Evolutionary conservation across 2,113 vertebrate species (phyloP).

Genomic region (Nycticryphes semicollaris): DNA sequence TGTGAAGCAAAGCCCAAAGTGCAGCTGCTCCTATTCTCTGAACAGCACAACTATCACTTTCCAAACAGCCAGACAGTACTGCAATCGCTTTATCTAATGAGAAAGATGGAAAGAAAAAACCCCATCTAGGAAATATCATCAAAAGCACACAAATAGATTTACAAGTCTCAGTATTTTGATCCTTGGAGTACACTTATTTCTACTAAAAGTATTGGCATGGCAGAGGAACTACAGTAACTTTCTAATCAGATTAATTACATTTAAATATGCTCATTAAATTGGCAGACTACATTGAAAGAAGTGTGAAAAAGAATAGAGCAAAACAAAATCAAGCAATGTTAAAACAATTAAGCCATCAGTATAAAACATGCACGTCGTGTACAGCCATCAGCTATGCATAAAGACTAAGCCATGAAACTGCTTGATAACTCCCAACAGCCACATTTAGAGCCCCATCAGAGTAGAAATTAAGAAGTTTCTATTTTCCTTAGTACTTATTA

Average conservation of each 20-base stretch:
- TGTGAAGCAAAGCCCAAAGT: constrained; percentile 92
- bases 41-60: constrained; percentile 75
- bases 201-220: background rate
- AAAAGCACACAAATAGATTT: background rate
- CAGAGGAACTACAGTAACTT: background rate
- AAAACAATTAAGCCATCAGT: background rate
- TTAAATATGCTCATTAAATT: background rate
- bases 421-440: constrained; percentile 2
- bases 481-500: background rate
- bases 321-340: background rate
- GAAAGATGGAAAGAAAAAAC: background rate
- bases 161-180: background rate
- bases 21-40: constrained; percentile 88
- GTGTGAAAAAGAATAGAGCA: background rate
- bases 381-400: background rate
- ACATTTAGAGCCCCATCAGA: background rate
- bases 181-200: background rate
- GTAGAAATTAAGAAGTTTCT: background rate
- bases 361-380: background rate
- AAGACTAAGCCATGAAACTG: background rate
- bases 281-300: background rate
- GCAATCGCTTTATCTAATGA: constrained; percentile 83
- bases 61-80: constrained; percentile 82
- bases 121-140: background rate
- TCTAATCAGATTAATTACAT: background rate